A percentile compares a stretch with the other conserved stretches of the same genome.
These are phyloP conservation scores for Diogma glabrata DNA, from an alignment of 2,888 invertebrate genomes.

Conservation along the genomic window DNA sequence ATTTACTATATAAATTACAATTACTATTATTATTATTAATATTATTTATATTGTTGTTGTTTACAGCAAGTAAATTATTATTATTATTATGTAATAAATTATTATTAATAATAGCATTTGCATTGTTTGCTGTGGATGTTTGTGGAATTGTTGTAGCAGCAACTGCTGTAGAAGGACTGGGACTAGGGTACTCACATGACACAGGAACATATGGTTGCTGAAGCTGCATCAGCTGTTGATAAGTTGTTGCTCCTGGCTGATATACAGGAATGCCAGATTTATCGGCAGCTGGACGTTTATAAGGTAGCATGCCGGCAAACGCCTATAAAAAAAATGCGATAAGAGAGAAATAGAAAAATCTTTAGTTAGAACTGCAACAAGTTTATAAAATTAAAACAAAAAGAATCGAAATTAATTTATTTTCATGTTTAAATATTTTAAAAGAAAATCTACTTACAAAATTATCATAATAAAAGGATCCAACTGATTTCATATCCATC, in stretches of 20 bases:
- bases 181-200: constrained; percentile 83
- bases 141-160: constrained; percentile 25
- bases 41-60: constrained; percentile 16
- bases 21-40: constrained; percentile 13
- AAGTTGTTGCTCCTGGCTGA: constrained; percentile 81
- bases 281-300: constrained; percentile 91
- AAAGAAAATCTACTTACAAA: constrained; percentile 71
- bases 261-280: constrained; percentile 94
- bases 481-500: constrained; percentile 95
- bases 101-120: constrained; percentile 28
- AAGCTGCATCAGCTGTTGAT: constrained; percentile 91
- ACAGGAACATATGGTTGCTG: constrained; percentile 94
- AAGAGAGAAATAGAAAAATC: constrained; percentile 6
- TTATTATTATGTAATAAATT: constrained; percentile 24
- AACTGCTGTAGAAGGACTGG: constrained; percentile 24
- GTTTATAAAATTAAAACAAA: too few species aligned
- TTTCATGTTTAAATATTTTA: too few species aligned
- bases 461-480: constrained; percentile 92
- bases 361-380: too few species aligned
- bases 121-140: constrained; percentile 31
- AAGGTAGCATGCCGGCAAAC: constrained; percentile 91
- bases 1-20: constrained; percentile 14
- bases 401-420: too few species aligned
- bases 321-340: constrained; percentile 47
- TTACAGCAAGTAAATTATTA: constrained; percentile 16